Evolutionary conservation across 37 sponge, comb jelly and placozoan species (phyloP), one percentile per base, ranked within the genome.

Genomic region (Chondrosia reniformis): DNA sequence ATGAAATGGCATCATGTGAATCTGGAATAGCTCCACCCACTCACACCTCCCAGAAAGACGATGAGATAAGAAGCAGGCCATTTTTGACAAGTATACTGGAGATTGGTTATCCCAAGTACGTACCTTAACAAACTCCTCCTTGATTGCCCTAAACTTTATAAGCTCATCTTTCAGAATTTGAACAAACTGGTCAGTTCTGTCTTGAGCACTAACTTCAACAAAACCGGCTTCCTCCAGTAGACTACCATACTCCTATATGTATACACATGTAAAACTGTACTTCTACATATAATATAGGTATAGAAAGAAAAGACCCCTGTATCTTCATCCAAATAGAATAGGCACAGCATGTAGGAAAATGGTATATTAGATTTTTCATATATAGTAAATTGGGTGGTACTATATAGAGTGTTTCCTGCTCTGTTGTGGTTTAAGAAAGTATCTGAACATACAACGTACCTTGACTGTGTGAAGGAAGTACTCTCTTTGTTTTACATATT

Each of bases 171-270:
- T n/a, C 66, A 32, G 33, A 36, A 64, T 64, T 32, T 4, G 34
- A 4, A 21, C 33, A 36, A 64, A 64, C 66, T 64, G 66, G 34
- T 64, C 66, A 4, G 66, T 64, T 28, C 66, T 64, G 66, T 64
- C 66, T 36, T 17, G 66, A 17, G 66, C 66, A 64, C 7, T 13
- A 3, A 64, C 66, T 21, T n/a, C 66, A n/a, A 19, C 66, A 64
- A 64, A 64, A 13, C 66, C 66, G 33, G 66, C 66, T 36, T 64
- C 66, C 7, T 64, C 32, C 76, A 44, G 36, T 17, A 31, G 15
- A 28, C 30, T 44, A 12, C 37, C 27, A 30, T 49, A 45, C 55
- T 75, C 44, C 44, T 40, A 33, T 13, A 22, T 15, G 24, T n/a
- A 63, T 10, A 24, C 9, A 63, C 9, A 21, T 10, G n/a, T 22